Evolutionary conservation across 1,140 invertebrate genomes (phyloP).

Genomic region (Zaprionus kolodkinae): DNA sequence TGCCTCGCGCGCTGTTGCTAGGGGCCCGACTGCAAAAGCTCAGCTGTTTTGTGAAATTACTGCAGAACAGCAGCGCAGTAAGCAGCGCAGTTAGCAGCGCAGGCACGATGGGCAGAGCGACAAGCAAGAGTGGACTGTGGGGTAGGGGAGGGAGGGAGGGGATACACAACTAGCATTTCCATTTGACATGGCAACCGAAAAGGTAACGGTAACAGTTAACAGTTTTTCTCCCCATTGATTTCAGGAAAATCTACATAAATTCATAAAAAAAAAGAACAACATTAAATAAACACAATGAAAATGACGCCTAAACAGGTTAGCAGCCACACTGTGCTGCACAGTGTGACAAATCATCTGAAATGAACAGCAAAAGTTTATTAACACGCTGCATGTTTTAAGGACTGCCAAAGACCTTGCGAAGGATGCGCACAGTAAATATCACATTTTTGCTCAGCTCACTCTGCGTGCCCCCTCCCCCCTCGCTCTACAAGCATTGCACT

Average conservation of each 20-base stretch:
- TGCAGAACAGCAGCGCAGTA: conserved; percentile 1
- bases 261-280: conserved; percentile 19
- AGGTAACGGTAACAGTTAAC: conserved; percentile 1
- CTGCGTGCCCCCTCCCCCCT: not conserved
- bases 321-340: conserved; percentile 21
- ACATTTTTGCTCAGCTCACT: conserved; percentile 10
- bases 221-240: conserved; percentile 33
- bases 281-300: conserved; percentile 26
- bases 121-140: not conserved
- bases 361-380: not conserved
- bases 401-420: conserved; percentile 44
- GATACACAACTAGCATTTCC: conserved; percentile 6
- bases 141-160: not conserved
- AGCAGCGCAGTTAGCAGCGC: not conserved
- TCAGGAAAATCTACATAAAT: conserved; percentile 24
- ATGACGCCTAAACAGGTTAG: conserved; percentile 35
- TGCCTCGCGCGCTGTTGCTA: conserved; percentile 45
- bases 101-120: not conserved
- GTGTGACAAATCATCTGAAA: conserved; percentile 18
- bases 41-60: conserved; percentile 46
- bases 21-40: conserved; percentile 53
- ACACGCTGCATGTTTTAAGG: conserved; percentile 16
- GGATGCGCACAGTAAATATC: conserved; percentile 32
- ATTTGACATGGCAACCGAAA: conserved; percentile 31
- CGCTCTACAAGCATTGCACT: conserved; percentile 14